Conservation (phyloP, 2,888 invertebrate species). For the Stictocephala bisonia region DNA sequence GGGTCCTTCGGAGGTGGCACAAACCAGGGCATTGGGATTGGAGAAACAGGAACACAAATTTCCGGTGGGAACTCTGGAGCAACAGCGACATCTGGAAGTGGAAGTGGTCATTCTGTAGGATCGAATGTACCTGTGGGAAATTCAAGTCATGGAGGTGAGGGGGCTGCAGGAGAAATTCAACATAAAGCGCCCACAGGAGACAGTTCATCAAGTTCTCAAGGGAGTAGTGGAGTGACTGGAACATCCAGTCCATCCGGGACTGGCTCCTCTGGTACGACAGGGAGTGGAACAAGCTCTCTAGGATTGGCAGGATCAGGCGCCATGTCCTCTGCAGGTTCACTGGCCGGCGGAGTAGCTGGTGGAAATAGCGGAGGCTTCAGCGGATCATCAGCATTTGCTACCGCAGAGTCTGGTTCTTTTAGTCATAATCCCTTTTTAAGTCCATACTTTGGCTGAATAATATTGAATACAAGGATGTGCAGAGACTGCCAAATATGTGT, state of each 20-base stretch:
- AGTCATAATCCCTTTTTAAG: too few relatives aligned
- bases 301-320: not conserved
- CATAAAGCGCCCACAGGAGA: too few relatives aligned
- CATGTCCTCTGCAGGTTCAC: not conserved
- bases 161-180: not conserved
- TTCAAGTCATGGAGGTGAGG: not conserved
- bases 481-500: too few relatives aligned
- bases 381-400: not conserved
- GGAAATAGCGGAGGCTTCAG: not conserved
- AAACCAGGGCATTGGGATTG: not conserved
- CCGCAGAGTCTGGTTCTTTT: not conserved
- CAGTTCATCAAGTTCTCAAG: too few relatives aligned
- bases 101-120: too few relatives aligned
- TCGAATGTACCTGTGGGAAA: too few relatives aligned
- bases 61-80: too few relatives aligned
- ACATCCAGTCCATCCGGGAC: too few relatives aligned
- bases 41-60: not conserved
- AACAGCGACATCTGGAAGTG: too few relatives aligned
- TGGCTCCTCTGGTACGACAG: not conserved
- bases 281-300: not conserved
- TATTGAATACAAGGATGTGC: too few relatives aligned
- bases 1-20: not conserved
- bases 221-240: not conserved
- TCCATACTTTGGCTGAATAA: too few relatives aligned
- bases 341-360: not conserved